Percentiles rank a stretch among this genome's conserved stretches.
Conservation (phyloP, 2,797 vertebrate genomes). For the Epinephelus malabaricus region DNA sequence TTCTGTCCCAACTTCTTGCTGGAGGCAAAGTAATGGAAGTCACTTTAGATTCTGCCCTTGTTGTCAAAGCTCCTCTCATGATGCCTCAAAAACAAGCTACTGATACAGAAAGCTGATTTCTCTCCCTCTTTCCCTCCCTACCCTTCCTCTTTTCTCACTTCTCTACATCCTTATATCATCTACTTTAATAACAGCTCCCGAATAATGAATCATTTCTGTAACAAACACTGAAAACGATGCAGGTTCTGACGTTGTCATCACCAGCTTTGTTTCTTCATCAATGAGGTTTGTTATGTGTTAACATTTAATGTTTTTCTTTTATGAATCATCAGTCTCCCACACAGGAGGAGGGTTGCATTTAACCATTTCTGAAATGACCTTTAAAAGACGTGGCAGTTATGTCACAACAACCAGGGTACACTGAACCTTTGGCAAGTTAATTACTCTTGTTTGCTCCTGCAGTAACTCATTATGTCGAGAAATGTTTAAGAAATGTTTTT, state of each 20-base stretch:
- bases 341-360: neutral
- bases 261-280: neutral
- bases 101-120: neutral
- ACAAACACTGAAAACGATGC: neutral
- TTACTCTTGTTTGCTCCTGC: neutral
- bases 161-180: neutral
- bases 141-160: neutral
- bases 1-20: conserved; percentile 29
- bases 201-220: conserved; percentile 1
- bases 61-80: conserved; percentile 24
- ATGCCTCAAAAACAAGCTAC: conserved; percentile 1
- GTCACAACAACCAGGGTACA: neutral
- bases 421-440: neutral
- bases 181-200: neutral
- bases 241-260: neutral
- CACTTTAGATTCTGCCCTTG: conserved; percentile 28
- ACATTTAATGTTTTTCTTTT: conserved; percentile 14
- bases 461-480: neutral
- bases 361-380: conserved; percentile 6
- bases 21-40: conserved; percentile 32
- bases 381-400: conserved; percentile 1
- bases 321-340: conserved; percentile 37
- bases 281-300: neutral
- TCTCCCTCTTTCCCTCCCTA: neutral
- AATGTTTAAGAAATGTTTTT: neutral